Conservation (phyloP, 35 echinoderm and acorn worm species). For the Hemicentrotus pulcherrimus region DNA sequence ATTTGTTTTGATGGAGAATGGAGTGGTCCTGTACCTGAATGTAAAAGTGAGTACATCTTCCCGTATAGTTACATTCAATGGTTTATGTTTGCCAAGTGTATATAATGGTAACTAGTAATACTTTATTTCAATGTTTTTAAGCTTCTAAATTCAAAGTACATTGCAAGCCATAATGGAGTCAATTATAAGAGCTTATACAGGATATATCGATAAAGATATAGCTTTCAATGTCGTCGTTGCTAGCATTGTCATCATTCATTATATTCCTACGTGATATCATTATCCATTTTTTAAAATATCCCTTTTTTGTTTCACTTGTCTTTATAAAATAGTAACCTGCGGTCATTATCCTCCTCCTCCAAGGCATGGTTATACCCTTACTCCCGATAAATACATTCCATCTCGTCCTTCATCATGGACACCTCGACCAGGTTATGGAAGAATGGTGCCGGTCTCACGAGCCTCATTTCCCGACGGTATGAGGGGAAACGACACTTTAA, state of each 20-base stretch:
- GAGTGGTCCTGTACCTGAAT: slow-evolving; percentile 66
- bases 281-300: neutral
- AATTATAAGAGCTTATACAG: neutral
- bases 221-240: too few species aligned
- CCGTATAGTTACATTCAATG: neutral
- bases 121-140: neutral
- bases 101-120: neutral
- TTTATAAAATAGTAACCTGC: slow-evolving; percentile 25
- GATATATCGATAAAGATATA: neutral
- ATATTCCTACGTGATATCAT: neutral
- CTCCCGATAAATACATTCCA: neutral
- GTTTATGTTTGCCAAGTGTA: neutral
- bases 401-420: neutral
- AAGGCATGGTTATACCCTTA: slow-evolving; percentile 8
- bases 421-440: neutral
- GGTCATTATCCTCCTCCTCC: slow-evolving; percentile 41
- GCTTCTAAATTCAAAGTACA: neutral
- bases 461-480: neutral
- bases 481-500: neutral
- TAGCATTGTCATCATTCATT: neutral
- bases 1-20: slow-evolving; percentile 64
- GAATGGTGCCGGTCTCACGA: neutral
- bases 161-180: neutral
- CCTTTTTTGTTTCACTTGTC: neutral
- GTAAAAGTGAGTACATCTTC: slow-evolving; percentile 49